Base-by-base conservation (phyloP, 2,888 invertebrate genomes). In the Charanyca ferruginea region DNA sequence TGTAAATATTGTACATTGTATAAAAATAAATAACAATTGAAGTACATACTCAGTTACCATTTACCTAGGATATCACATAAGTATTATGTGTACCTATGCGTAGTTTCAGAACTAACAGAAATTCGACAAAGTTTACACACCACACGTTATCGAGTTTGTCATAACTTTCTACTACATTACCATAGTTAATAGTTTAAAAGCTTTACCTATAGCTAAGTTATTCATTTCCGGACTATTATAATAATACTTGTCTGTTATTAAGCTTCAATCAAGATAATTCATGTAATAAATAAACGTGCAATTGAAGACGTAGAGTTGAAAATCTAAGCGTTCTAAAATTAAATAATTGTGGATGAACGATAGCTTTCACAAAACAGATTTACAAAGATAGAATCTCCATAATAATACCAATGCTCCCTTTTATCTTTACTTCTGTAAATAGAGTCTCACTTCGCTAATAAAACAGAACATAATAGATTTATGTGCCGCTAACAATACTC, bases 131-230 rank as follows among this genome's bases (percentile, higher is more conserved):
- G 42, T 55, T 51, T 13, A 16, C n/a, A 16, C 35, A n/a, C 16
- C 38, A 44, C 16, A 48, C 20, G 47, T n/a, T 48, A 48, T 52
- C 25, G 25, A 16, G 49, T 38, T 25, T 52, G 23, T 45, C 41
- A 52, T 18, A 22, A 54, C 63, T 70, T 73, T 69, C 70, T 49
- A 58, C 0, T 4, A 62, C n/a, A 63, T 62, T 63, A 57, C n/a
- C 52, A 53, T 62, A 38, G 0, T 2, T 67, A 74, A 66, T 42
- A 11, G 9, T 20, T 25, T 52, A 47, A 66, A 66, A 71, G 60
- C 51, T 75, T n/a, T 5, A 16, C 3, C n/a, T 16, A 66, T 1
- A 16, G 7, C n/a, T 16, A 66, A 74, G 6, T 41, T 22, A 54
- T 18, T 54, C 32, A 71, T 25, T 45, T 74, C 59, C 68, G 38